These are phyloP conservation scores for Danio albolineatus DNA, from an alignment of 2,797 vertebrate genomes.

Conservation along the genomic window DNA sequence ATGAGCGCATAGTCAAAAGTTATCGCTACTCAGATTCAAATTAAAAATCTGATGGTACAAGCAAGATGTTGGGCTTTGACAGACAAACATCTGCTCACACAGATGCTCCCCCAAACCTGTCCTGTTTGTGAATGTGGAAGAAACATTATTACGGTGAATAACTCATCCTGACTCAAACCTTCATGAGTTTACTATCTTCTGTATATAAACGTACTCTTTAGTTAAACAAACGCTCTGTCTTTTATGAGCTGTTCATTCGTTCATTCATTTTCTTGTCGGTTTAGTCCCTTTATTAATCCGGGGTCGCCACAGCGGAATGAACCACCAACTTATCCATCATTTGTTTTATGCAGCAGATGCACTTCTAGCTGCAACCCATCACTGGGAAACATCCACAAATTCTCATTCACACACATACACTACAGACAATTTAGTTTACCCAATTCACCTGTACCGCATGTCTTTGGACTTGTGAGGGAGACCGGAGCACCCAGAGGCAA, in stretches of 20 bases:
- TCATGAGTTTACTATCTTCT: background rate
- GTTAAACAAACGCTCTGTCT: background rate
- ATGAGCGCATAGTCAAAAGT: background rate
- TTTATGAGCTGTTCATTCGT: background rate
- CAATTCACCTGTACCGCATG: too few relatives aligned
- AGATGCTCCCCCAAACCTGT: conserved; percentile 9
- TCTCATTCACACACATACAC: too few relatives aligned
- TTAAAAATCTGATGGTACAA: conserved; percentile 17
- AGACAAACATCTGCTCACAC: conserved; percentile 22
- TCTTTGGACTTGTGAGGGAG: too few relatives aligned
- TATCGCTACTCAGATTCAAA: background rate
- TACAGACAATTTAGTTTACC: too few relatives aligned
- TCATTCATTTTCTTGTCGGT: too few relatives aligned
- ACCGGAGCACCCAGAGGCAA: too few relatives aligned
- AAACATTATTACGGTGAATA: conserved; percentile 8
- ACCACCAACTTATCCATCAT: too few relatives aligned
- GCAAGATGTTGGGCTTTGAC: background rate
- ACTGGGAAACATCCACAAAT: too few relatives aligned
- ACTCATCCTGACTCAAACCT: background rate
- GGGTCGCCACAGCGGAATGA: too few relatives aligned
- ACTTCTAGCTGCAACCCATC: too few relatives aligned
- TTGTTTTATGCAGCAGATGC: too few relatives aligned
- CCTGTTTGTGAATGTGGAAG: background rate
- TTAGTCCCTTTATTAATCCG: too few relatives aligned
- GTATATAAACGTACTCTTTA: background rate